Percentiles rank a stretch among this genome's conserved stretches.
Evolutionary conservation across 2,113 vertebrate genomes (phyloP).

Genomic region (Eulemur macaco): DNA sequence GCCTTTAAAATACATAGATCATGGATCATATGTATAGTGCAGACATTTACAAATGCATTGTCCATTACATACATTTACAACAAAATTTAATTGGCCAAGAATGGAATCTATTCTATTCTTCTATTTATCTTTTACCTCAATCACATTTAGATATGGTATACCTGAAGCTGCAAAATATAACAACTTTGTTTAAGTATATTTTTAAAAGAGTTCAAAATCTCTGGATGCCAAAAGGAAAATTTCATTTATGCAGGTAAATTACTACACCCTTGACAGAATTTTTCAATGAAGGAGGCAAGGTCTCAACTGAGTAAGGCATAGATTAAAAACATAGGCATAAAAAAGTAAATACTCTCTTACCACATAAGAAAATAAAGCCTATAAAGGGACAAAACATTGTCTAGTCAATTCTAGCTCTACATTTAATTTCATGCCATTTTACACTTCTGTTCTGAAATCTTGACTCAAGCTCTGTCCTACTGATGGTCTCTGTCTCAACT

Average conservation of each 20-base stretch:
- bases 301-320: not conserved
- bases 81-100: slow-evolving; percentile 3
- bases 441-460: not conserved
- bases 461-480: not conserved
- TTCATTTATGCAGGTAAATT: not conserved
- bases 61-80: not conserved
- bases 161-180: not conserved
- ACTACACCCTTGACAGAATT: not conserved
- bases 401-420: not conserved
- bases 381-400: not conserved
- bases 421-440: not conserved
- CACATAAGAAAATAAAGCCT: not conserved
- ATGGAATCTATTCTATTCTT: not conserved
- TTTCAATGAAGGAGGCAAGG: not conserved
- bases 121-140: not conserved
- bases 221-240: not conserved
- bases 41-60: slow-evolving; percentile 1
- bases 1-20: slow-evolving; percentile 1
- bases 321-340: not conserved
- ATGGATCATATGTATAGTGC: not conserved
- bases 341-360: not conserved
- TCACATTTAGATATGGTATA: not conserved
- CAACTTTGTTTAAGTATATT: not conserved
- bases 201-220: not conserved
- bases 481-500: not conserved